Base-by-base conservation (phyloP, 2,888 invertebrate species). In the Phorcus lineatus region DNA sequence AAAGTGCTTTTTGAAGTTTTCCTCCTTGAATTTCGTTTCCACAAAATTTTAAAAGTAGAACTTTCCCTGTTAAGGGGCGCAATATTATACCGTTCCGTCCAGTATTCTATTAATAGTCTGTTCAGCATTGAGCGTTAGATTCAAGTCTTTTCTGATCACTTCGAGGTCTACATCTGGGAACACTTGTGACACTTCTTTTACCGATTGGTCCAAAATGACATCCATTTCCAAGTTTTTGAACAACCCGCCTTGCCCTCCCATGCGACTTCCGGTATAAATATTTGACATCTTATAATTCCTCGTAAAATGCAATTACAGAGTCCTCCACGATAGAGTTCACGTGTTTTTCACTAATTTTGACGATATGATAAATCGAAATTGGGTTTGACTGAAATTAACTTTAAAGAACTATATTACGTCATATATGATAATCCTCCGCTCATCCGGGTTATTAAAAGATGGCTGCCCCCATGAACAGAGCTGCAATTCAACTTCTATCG, bases 401-500 rank as follows among this genome's bases (percentile, higher is more conserved):
- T 6, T 1, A 11, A 6, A 6, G 47, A 47, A 47, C 47, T 47
- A 47, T 13, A 47, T 47, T 47, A 47, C 6, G 6, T 47, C 13
- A 11, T 11, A 47, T 47, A 9, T 7, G 2, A 36, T 36, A 36
- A 4, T 7, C 47, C 13, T 13, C 47, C 47, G 47, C 47, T 11
- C 24, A 62, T 62, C 16, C 47, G 74, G 17, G 74, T 62, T 74
- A 13, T 57, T 83, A 57, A 80, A 85, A 85, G 70, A 85, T 85
- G 85, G 77, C 85, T 79, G 85, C 85, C 76, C 79, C 82, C 85
- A 74, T 82, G 80, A 24, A 74, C 13, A 52, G 74, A 47, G 74
- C 53, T 52, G 53, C 53, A 19, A 47, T 52, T 24, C 74, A 52
- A 24, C 47, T 74, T 52, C n/a, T 74, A 19, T 62, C 62, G 11